Evolutionary conservation across 2,797 vertebrate species (phyloP).

Genomic region (Liasis olivaceus): DNA sequence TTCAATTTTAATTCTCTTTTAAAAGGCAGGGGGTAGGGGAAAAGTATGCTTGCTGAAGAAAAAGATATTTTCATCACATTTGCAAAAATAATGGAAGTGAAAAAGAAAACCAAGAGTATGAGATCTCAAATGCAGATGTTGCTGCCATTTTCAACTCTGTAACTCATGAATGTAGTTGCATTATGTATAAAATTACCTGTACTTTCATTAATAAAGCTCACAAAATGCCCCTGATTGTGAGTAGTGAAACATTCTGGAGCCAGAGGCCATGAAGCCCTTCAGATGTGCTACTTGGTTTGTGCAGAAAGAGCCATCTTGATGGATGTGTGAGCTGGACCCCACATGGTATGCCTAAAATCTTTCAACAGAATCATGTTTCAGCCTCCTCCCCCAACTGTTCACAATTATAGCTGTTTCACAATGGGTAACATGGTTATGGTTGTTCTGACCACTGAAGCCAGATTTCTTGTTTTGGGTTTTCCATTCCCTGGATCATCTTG

Average conservation of each 20-base stretch:
- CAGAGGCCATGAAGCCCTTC: not conserved
- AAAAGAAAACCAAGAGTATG: not conserved
- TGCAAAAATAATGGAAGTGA: not conserved
- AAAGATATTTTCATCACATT: not conserved
- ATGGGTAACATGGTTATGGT: not conserved
- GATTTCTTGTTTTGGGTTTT: not conserved
- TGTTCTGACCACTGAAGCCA: not conserved
- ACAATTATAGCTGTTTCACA: not conserved
- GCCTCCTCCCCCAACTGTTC: not conserved
- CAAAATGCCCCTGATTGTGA: conserved; percentile 6
- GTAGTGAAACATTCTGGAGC: not conserved
- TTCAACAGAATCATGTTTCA: not conserved
- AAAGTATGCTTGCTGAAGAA: not conserved
- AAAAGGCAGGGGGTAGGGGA: not conserved
- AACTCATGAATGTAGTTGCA: not conserved
- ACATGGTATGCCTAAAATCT: not conserved
- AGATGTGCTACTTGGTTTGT: not conserved
- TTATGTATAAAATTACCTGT: conserved; percentile 28
- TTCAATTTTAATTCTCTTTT: not conserved
- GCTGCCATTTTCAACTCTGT: conserved; percentile 14
- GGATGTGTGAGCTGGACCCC: not conserved
- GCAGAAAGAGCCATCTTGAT: not conserved
- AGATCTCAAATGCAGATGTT: not conserved
- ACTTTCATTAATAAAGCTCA: conserved; percentile 62
- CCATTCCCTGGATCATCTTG: not conserved